Evolutionary conservation across 2,113 vertebrate genomes (phyloP), one percentile per base, ranked within the genome.

Genomic region (Hepsetus odoe): DNA sequence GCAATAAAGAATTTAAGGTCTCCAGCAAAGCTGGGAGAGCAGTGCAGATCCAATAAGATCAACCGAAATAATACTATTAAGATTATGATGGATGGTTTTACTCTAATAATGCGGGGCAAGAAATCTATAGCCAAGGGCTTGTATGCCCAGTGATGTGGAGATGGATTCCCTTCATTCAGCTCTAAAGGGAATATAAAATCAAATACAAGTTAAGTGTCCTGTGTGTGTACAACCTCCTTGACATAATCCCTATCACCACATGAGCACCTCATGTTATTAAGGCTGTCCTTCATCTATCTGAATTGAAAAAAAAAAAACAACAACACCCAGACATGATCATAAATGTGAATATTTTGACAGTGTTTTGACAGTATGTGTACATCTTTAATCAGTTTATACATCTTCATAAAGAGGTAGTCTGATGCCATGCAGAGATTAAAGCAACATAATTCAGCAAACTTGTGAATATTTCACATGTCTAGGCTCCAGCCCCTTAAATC

Each of bases 381-480:
- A 58, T 61, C 5, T 66, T 5, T 64, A 2, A 8, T 44, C 42
- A 64, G 42, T 53, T 64, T 64, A 49, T 9, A n/a, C 0, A 40
- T 67, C 35, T 66, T 55, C 32, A 13, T 20, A 56, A 76, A 67
- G 2, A 38, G 59, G 61, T 4, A 18, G 62, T 32, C 66, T n/a
- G 56, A 44, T 67, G 12, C 28, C 40, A 69, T 26, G 20, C 20
- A 22, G 44, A 75, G 81, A 81, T 58, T 65, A 76, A 73, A 72
- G 59, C 69, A 22, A 79, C 35, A 67, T 49, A 80, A 44, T 55
- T 80, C 56, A 38, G 55, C 46, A 26, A 61, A 35, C 64, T 81
- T 72, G 26, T 77, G 46, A 74, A 84, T 75, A 77, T 72, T 78
- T 74, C 38, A 77, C 51, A 77, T 71, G 6, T 46, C 35, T 80